Evolutionary conservation across 1,140 invertebrate genomes (phyloP).

Genomic region (Hylaeus anthracinus): DNA sequence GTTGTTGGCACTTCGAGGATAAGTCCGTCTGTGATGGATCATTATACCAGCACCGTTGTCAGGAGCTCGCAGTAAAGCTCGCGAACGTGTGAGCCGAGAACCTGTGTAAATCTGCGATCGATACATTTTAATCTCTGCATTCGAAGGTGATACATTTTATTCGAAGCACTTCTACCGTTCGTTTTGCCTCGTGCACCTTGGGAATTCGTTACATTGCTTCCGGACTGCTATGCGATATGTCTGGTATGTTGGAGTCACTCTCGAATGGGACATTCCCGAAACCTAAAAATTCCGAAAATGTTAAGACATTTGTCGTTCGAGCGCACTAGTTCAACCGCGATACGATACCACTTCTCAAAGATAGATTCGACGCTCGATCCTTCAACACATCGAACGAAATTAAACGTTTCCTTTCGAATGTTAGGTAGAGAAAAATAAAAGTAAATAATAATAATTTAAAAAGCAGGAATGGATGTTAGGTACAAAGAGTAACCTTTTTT

Average conservation of each 20-base stretch:
- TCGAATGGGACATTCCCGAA: not conserved
- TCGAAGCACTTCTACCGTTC: not conserved
- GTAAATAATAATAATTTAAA: too few species aligned
- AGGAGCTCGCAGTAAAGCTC: not conserved
- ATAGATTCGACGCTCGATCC: too few species aligned
- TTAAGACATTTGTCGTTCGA: too few species aligned
- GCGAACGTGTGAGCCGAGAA: not conserved
- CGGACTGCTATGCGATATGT: not conserved
- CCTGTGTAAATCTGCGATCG: slow-evolving; percentile 29
- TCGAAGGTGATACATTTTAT: not conserved
- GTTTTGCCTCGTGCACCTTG: not conserved
- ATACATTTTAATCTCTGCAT: slow-evolving; percentile 30
- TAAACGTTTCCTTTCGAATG: too few species aligned
- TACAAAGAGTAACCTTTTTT: too few species aligned
- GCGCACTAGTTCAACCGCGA: too few species aligned
- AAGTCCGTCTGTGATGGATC: not conserved
- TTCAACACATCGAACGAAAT: too few species aligned
- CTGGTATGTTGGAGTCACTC: not conserved
- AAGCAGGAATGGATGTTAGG: too few species aligned
- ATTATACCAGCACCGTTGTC: slow-evolving; percentile 6
- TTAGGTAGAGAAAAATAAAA: too few species aligned
- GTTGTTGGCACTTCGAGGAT: not conserved
- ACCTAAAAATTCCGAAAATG: not conserved
- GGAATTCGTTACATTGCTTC: not conserved
- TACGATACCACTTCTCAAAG: too few species aligned